These are phyloP conservation scores for Parasteatoda tepidariorum DNA, from an alignment of 1,140 invertebrate species.

Conservation along the genomic window DNA sequence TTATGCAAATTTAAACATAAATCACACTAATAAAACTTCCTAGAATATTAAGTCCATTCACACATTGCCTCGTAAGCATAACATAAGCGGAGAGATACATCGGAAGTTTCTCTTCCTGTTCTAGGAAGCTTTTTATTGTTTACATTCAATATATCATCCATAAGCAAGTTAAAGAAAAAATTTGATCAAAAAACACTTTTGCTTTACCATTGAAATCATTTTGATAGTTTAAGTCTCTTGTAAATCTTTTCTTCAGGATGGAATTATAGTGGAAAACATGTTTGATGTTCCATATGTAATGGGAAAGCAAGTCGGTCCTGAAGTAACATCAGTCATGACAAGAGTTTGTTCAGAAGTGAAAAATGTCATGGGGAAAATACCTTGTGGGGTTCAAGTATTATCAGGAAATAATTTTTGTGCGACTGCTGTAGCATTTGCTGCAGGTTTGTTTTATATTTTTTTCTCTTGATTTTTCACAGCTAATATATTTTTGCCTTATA, in stretches of 20 bases:
- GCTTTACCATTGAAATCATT: conserved; percentile 6
- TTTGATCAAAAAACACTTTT: conserved; percentile 2
- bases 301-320: conserved; percentile 74
- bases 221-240: background rate
- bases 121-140: too few species aligned
- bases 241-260: conserved; percentile 75
- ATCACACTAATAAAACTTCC: too few species aligned
- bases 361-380: conserved; percentile 69
- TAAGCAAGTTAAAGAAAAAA: background rate
- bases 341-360: conserved; percentile 73
- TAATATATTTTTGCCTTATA: background rate
- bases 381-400: conserved; percentile 79
- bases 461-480: background rate
- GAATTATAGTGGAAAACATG: conserved; percentile 87
- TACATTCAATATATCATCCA: too few species aligned
- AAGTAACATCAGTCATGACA: conserved; percentile 79
- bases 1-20: background rate
- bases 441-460: conserved; percentile 68
- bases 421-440: conserved; percentile 79
- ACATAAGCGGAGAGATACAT: too few species aligned
- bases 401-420: conserved; percentile 83
- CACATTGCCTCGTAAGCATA: too few species aligned
- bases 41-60: too few species aligned
- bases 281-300: conserved; percentile 83
- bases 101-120: too few species aligned